A percentile compares a stretch with the other conserved stretches of the same genome.
Evolutionary conservation across 2,888 invertebrate species (phyloP).

Genomic region (Pollenia amentaria): DNA sequence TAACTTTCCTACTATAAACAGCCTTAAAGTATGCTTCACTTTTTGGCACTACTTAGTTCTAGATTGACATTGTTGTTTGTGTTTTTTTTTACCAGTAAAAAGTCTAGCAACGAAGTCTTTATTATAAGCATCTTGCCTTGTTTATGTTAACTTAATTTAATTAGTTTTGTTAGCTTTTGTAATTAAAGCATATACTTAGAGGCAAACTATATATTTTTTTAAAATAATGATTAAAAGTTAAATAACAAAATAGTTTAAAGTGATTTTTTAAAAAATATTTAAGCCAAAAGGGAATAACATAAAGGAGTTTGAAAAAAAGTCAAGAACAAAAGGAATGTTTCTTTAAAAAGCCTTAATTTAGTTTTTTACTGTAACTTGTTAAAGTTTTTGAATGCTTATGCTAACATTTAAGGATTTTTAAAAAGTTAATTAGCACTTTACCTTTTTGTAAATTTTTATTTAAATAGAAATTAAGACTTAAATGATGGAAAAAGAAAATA

Average conservation of each 20-base stretch:
- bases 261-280: too few species aligned
- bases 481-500: too few species aligned
- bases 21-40: constrained; percentile 22
- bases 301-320: too few species aligned
- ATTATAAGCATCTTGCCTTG: neutral
- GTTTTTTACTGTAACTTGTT: too few species aligned
- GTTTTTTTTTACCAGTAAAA: neutral
- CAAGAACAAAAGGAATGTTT: too few species aligned
- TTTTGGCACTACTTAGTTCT: constrained; percentile 17
- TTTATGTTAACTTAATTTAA: constrained; percentile 27
- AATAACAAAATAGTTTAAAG: neutral
- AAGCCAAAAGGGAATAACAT: too few species aligned
- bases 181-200: constrained; percentile 40
- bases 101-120: constrained; percentile 27
- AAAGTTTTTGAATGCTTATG: too few species aligned
- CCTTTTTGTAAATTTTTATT: too few species aligned
- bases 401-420: too few species aligned
- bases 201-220: neutral
- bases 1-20: constrained; percentile 15
- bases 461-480: too few species aligned
- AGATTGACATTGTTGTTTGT: constrained; percentile 24
- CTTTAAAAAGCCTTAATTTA: too few species aligned
- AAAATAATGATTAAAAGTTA: neutral
- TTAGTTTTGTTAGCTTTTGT: constrained; percentile 4
- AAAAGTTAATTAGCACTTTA: too few species aligned